phyloP scores from a whole-genome alignment of 2,113 vertebrate genomes.

The Xenopus borealis region DNA sequence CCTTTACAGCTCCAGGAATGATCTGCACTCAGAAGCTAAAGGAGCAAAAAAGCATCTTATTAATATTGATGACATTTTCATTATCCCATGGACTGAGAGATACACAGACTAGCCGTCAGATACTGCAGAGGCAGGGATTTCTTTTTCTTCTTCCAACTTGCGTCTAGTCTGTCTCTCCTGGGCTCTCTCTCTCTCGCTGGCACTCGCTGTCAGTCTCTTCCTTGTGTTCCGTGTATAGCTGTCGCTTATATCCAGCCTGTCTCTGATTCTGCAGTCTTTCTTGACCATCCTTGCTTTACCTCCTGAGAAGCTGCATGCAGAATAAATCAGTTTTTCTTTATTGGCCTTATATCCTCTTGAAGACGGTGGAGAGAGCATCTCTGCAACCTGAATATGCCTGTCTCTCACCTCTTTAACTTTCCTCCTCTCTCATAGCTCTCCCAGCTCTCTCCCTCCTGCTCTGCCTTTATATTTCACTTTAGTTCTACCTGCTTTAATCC shows the following conservation, averaged over 20 bases:
- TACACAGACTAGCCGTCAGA: conserved; percentile 39
- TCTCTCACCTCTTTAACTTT: too few relatives aligned
- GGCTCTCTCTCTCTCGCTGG: neutral
- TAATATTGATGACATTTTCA: conserved; percentile 59
- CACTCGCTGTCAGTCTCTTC: neutral
- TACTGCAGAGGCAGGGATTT: neutral
- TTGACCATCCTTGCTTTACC: neutral
- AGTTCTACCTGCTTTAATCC: neutral
- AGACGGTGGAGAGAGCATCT: too few relatives aligned
- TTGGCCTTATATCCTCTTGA: too few relatives aligned
- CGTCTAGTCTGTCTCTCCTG: neutral
- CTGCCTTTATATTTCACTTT: neutral
- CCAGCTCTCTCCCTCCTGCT: too few relatives aligned
- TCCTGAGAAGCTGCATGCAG: too few relatives aligned
- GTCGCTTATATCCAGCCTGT: neutral
- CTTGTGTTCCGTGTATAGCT: neutral
- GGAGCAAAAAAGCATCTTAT: conserved; percentile 51
- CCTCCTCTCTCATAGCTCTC: neutral
- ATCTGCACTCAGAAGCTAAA: conserved; percentile 18
- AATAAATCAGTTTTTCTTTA: too few relatives aligned
- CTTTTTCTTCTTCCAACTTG: neutral
- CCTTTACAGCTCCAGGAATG: neutral
- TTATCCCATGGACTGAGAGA: conserved; percentile 48
- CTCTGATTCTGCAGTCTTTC: neutral
- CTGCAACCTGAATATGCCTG: too few relatives aligned